A percentile compares a stretch with the other conserved stretches of the same genome.
Conservation (phyloP, 1,140 invertebrate genomes). For the Danaus melanippus region DNA sequence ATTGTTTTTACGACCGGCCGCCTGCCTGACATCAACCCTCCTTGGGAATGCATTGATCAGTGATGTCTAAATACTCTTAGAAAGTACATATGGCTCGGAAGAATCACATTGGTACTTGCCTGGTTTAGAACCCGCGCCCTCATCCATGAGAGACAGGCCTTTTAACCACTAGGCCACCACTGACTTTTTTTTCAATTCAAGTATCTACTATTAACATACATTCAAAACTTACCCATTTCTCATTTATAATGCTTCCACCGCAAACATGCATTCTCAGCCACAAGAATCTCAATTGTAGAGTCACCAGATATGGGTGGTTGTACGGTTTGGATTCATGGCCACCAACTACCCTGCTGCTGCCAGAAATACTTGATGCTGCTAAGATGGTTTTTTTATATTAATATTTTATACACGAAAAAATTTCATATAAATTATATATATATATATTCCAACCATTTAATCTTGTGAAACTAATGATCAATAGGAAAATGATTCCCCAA, state of each 20-base stretch:
- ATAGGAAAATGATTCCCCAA: no score
- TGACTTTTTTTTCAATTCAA: not conserved
- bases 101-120: no score
- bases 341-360: constrained; percentile 47
- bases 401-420: not conserved
- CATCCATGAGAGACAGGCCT: no score
- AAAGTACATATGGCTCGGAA: no score
- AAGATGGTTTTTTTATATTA: not conserved
- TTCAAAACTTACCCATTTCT: constrained; percentile 67
- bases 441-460: no score
- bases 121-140: no score
- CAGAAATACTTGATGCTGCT: constrained; percentile 1
- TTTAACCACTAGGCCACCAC: no score
- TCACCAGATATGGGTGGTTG: constrained; percentile 74
- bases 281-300: constrained; percentile 65
- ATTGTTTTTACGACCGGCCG: no score
- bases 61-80: no score
- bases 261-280: constrained; percentile 71
- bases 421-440: constrained; percentile 3
- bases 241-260: constrained; percentile 74
- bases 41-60: no score
- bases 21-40: no score
- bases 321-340: constrained; percentile 58
- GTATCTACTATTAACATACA: not conserved
- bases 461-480: no score